Conservation (phyloP, 2,888 invertebrate genomes). For the Phengaris arion region DNA sequence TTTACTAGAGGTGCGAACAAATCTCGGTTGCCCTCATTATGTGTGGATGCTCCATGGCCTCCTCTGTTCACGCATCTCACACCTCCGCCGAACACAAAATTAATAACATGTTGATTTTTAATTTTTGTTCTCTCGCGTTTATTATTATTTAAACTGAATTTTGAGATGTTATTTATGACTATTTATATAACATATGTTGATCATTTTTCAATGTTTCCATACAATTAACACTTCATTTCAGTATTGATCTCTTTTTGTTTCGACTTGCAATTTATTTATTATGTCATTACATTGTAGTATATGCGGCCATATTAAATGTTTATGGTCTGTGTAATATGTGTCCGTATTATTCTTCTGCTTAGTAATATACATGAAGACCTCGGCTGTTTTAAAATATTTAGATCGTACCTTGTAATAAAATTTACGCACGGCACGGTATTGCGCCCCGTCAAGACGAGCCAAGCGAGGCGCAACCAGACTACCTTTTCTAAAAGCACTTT, state of each 20-base stretch:
- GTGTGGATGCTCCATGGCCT: slow-evolving; percentile 46
- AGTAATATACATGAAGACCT: neutral
- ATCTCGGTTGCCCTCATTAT: neutral
- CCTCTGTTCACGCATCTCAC: slow-evolving; percentile 66
- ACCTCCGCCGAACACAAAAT: slow-evolving; percentile 73
- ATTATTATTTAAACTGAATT: slow-evolving; percentile 79
- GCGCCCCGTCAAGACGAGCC: too few relatives aligned
- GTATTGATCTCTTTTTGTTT: slow-evolving; percentile 69
- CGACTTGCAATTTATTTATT: slow-evolving; percentile 35
- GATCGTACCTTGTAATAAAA: too few relatives aligned
- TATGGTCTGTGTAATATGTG: slow-evolving; percentile 4
- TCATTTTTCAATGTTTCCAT: slow-evolving; percentile 78
- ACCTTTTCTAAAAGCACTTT: too few relatives aligned
- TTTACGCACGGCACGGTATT: too few relatives aligned
- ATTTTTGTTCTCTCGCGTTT: slow-evolving; percentile 75
- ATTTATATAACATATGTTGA: slow-evolving; percentile 80
- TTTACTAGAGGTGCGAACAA: too few relatives aligned
- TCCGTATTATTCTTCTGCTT: slow-evolving; percentile 14
- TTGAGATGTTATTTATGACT: slow-evolving; percentile 76
- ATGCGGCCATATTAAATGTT: neutral
- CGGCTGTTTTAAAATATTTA: neutral
- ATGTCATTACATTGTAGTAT: neutral
- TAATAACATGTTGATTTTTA: slow-evolving; percentile 78
- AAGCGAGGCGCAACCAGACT: too few relatives aligned
- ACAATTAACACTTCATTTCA: slow-evolving; percentile 79